phyloP scores from a whole-genome alignment of 2,888 invertebrate genomes.

The Podotricha telesiphe region DNA sequence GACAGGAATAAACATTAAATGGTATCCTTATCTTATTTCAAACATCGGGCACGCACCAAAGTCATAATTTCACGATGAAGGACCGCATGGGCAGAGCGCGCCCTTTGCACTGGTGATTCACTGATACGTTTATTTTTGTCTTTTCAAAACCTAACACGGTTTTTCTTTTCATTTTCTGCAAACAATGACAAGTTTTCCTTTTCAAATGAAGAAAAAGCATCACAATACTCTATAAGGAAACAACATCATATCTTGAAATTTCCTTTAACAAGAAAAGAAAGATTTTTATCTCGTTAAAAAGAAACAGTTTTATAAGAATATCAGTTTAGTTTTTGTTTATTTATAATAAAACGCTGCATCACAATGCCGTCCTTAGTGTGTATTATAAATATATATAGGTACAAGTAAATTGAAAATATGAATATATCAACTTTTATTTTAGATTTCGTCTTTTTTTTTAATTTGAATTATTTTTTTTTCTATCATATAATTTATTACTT shows the following conservation, averaged over 20 bases:
- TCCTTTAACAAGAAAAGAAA: slow-evolving; percentile 31
- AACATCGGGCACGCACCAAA: slow-evolving; percentile 78
- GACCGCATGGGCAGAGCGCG: slow-evolving; percentile 68
- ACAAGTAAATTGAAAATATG: too few species aligned
- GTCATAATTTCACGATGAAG: slow-evolving; percentile 77
- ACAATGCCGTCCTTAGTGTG: neutral
- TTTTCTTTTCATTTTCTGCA: slow-evolving; percentile 29
- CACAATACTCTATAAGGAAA: slow-evolving; percentile 20
- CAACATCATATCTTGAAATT: slow-evolving; percentile 21
- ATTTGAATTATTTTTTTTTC: too few species aligned
- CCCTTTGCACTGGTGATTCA: slow-evolving; percentile 75
- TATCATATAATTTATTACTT: too few species aligned
- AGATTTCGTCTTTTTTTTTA: too few species aligned
- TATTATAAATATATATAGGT: neutral
- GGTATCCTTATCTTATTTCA: slow-evolving; percentile 74
- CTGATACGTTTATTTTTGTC: slow-evolving; percentile 53
- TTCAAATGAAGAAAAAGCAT: slow-evolving; percentile 16
- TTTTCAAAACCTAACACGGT: slow-evolving; percentile 31
- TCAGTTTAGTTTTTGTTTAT: slow-evolving; percentile 13
- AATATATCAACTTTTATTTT: too few species aligned
- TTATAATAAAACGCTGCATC: neutral
- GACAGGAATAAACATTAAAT: slow-evolving; percentile 68
- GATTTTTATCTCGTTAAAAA: slow-evolving; percentile 29
- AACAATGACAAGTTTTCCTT: slow-evolving; percentile 21
- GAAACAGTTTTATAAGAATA: slow-evolving; percentile 17